phyloP scores from a whole-genome alignment of 2,888 invertebrate species.

The Andrena fulva region DNA sequence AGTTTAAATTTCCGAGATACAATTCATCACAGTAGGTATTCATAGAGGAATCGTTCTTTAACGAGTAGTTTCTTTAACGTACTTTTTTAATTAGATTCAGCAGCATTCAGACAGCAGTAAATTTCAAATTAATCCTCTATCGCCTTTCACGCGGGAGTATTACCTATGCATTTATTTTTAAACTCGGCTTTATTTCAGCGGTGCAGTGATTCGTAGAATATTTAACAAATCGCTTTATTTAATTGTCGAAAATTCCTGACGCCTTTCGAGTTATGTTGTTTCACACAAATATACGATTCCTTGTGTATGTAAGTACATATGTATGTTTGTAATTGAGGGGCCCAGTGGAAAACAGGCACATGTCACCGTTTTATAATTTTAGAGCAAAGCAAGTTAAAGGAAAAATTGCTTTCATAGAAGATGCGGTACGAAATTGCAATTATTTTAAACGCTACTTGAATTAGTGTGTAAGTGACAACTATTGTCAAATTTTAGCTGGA shows the following conservation, averaged over 20 bases:
- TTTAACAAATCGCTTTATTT: constrained; percentile 25
- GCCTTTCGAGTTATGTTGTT: neutral
- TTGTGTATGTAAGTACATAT: no score
- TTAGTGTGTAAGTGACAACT: no score
- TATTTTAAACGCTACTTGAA: no score
- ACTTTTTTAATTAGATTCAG: neutral
- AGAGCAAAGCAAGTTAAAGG: no score
- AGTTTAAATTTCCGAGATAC: neutral
- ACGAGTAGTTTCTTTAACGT: neutral
- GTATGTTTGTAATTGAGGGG: no score
- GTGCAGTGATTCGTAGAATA: neutral
- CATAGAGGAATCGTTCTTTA: neutral
- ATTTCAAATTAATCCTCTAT: neutral
- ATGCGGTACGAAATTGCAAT: no score
- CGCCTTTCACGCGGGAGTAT: no score
- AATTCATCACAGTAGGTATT: constrained; percentile 23
- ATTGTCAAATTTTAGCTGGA: no score
- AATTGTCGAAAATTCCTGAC: constrained; percentile 21
- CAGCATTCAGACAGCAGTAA: neutral
- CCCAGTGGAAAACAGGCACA: no score
- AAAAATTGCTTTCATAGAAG: no score
- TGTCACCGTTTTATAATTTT: no score
- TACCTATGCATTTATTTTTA: neutral
- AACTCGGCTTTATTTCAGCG: neutral
- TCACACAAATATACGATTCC: neutral